Evolutionary conservation across 2,113 vertebrate genomes (phyloP), one percentile per base, ranked within the genome.

Genomic region (Lycaon pictus): DNA sequence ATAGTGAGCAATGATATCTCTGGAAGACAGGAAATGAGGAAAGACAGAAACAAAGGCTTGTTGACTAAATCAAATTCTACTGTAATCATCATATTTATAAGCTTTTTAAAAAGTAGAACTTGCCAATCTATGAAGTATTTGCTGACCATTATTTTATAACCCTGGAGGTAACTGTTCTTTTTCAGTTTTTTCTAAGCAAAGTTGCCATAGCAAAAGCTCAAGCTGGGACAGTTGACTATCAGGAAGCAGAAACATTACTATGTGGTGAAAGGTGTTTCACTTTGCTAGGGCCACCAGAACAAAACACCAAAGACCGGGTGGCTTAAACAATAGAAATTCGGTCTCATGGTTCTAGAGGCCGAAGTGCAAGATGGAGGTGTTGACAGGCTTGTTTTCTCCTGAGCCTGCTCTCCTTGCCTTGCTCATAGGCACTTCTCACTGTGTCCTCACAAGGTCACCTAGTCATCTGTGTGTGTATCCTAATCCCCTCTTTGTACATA

Each of bases 171-270:
- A 43, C 23, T 80, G 20, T 5, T 82, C 25, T 65, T 96, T 93
- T 95, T 60, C n/a, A 60, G 35, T 91, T 67, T 69, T 91, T 80
- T 67, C 69, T 77, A 79, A 83, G 20, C 25, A 94, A 63, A 29
- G 12, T 55, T 32, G 32, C 32, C 8, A 32, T 22, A 56, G 27
- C 35, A 63, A 27, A 76, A 27, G 25, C 23, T 81, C 32, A 84
- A 67, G 25, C 48, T 62, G 11, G 16, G 23, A 91, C 63, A 32
- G 58, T 81, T 76, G 56, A 81, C 63, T 56, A 27, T 48, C 53
- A 65, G 80, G 56, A 79, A 90, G 27, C 29, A 12, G 13, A 65
- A 5, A 55, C 11, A 53, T 7, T 32, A 63, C 1, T 32, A 83
- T 2, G 32, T 2, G 32, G 43, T 81, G 76, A 71, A 58, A 85